Evolutionary conservation across 2,888 invertebrate species (phyloP).

Genomic region (Folsomia manolachei): DNA sequence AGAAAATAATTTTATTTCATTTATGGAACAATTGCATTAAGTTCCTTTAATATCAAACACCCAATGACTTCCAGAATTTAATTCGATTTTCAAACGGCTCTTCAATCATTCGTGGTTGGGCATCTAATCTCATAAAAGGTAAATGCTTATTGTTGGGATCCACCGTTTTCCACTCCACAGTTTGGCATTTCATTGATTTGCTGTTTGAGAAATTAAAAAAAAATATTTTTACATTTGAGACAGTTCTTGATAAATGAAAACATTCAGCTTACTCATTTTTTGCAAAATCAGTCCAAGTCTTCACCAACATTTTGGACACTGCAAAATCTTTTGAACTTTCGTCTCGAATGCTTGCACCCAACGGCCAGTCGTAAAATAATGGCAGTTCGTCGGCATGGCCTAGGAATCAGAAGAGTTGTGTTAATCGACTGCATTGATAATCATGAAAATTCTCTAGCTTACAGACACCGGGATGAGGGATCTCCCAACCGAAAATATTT

Average conservation of each 20-base stretch:
- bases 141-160: conserved; percentile 15
- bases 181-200: conserved; percentile 21
- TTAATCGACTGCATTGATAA: too few relatives aligned
- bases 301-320: conserved; percentile 31
- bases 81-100: conserved; percentile 39
- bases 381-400: conserved; percentile 1
- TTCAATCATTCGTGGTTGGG: conserved; percentile 23
- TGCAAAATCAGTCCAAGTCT: conserved; percentile 31
- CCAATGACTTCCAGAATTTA: conserved; percentile 32
- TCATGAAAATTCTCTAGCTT: conserved; percentile 10
- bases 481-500: conserved; percentile 18
- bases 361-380: conserved; percentile 1
- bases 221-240: too few relatives aligned
- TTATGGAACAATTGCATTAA: too few relatives aligned
- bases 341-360: conserved; percentile 3
- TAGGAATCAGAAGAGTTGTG: background rate
- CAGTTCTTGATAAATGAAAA: background rate
- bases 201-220: conserved; percentile 2
- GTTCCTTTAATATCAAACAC: conserved; percentile 21
- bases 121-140: conserved; percentile 28
- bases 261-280: conserved; percentile 24
- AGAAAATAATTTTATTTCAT: too few relatives aligned
- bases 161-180: conserved; percentile 25
- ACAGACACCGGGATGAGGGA: conserved; percentile 33
- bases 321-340: conserved; percentile 25